Conservation (phyloP, 2,888 invertebrate genomes). For the Eupithecia abbreviata region DNA sequence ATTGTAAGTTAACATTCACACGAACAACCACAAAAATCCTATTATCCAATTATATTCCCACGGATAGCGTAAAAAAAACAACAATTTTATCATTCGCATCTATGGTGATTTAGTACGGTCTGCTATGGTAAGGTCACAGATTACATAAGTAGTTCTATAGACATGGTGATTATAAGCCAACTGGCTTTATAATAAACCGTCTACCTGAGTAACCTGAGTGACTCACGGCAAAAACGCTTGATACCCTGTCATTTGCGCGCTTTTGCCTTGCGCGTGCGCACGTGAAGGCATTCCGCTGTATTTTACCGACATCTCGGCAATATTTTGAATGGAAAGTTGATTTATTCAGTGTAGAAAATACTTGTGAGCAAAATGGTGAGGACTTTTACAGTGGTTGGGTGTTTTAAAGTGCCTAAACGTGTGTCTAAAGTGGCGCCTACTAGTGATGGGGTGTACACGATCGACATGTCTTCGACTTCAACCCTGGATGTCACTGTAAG, state of each 20-base stretch:
- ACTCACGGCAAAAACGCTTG: slow-evolving; percentile 41
- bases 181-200: slow-evolving; percentile 1
- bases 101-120: slow-evolving; percentile 25
- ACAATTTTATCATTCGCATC: slow-evolving; percentile 30
- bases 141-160: neutral
- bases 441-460: slow-evolving; percentile 69
- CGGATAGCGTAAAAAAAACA: slow-evolving; percentile 22
- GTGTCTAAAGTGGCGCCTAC: slow-evolving; percentile 70
- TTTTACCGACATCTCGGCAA: neutral
- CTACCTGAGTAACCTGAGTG: slow-evolving; percentile 45
- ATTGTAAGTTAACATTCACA: neutral
- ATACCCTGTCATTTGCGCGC: slow-evolving; percentile 44
- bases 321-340: slow-evolving; percentile 47
- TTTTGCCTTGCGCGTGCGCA: slow-evolving; percentile 56
- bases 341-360: slow-evolving; percentile 38
- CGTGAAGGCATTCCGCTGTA: slow-evolving; percentile 50
- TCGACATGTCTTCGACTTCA: slow-evolving; percentile 71
- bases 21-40: neutral
- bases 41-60: slow-evolving; percentile 18
- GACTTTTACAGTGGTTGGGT: slow-evolving; percentile 67
- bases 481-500: slow-evolving; percentile 76
- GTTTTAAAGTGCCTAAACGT: slow-evolving; percentile 70
- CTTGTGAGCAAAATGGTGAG: slow-evolving; percentile 66
- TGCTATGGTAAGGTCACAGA: slow-evolving; percentile 12
- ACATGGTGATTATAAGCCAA: neutral